These are phyloP conservation scores for Hippocampus barbouri DNA, from an alignment of 2,113 vertebrate species.

Conservation along the genomic window DNA sequence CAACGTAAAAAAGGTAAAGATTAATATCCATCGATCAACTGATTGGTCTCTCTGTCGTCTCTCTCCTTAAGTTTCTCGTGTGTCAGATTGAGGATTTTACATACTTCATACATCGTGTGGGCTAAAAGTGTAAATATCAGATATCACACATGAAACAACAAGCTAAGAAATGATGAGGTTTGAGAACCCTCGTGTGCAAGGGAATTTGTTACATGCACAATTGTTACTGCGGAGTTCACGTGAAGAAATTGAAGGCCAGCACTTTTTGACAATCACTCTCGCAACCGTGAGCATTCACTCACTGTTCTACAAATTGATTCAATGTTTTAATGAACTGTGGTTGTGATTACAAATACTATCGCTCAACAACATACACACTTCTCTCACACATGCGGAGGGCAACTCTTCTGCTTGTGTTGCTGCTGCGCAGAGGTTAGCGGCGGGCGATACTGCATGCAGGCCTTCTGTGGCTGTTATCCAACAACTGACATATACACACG, in stretches of 20 bases:
- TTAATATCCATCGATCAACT: slow-evolving; percentile 7
- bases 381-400: slow-evolving; percentile 8
- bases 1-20: slow-evolving; percentile 19
- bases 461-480: slow-evolving; percentile 50
- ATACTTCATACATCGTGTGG: neutral
- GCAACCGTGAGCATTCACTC: neutral
- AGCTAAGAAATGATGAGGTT: neutral
- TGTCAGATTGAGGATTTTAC: slow-evolving; percentile 5
- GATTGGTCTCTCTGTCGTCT: slow-evolving; percentile 18
- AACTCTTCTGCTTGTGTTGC: slow-evolving; percentile 31
- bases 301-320: neutral
- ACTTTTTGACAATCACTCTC: slow-evolving; percentile 42
- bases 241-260: neutral
- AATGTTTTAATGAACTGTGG: slow-evolving; percentile 24
- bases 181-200: neutral
- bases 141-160: neutral
- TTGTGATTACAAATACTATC: slow-evolving; percentile 8
- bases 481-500: slow-evolving; percentile 21
- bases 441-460: slow-evolving; percentile 42
- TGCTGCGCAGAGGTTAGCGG: slow-evolving; percentile 56
- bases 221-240: neutral
- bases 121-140: neutral
- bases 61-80: slow-evolving; percentile 25
- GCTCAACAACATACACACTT: slow-evolving; percentile 15
- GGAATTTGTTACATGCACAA: too few species aligned